Evolutionary conservation across 2,888 invertebrate species (phyloP).

Genomic region (Leptopilina syphax): DNA sequence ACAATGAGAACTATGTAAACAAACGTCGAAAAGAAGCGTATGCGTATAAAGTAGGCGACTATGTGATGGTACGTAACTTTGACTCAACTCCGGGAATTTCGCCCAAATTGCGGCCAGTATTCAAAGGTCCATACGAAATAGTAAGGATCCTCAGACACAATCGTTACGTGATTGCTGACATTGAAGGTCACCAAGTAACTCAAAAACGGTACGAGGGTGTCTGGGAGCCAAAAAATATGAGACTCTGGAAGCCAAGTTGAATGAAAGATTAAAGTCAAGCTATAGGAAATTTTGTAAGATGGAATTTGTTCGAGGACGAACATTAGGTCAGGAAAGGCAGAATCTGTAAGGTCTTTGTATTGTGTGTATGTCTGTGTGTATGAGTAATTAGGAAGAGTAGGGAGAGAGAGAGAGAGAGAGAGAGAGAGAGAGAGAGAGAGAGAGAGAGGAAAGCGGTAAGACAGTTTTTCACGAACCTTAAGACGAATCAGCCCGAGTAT

Average conservation of each 20-base stretch:
- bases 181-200: too few species aligned
- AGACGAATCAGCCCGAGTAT: too few species aligned
- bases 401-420: too few species aligned
- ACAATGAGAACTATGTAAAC: slow-evolving; percentile 13
- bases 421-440: too few species aligned
- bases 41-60: slow-evolving; percentile 48
- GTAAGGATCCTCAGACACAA: too few species aligned
- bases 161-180: too few species aligned
- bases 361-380: background rate
- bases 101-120: background rate
- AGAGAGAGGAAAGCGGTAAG: too few species aligned
- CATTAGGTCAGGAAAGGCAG: background rate
- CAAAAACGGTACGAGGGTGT: too few species aligned
- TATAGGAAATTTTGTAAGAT: background rate
- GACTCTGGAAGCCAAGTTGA: too few species aligned
- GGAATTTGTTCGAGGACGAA: background rate
- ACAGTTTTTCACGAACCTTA: too few species aligned
- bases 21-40: slow-evolving; percentile 40
- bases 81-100: slow-evolving; percentile 40
- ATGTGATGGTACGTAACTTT: slow-evolving; percentile 45
- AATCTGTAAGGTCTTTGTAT: background rate
- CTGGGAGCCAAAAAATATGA: too few species aligned
- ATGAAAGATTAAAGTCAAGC: too few species aligned
- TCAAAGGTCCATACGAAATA: slow-evolving; percentile 1
- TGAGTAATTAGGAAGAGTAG: background rate